Evolutionary conservation across 1,140 invertebrate genomes (phyloP), one percentile per base, ranked within the genome.

Genomic region (Philopotamus ludificatus): DNA sequence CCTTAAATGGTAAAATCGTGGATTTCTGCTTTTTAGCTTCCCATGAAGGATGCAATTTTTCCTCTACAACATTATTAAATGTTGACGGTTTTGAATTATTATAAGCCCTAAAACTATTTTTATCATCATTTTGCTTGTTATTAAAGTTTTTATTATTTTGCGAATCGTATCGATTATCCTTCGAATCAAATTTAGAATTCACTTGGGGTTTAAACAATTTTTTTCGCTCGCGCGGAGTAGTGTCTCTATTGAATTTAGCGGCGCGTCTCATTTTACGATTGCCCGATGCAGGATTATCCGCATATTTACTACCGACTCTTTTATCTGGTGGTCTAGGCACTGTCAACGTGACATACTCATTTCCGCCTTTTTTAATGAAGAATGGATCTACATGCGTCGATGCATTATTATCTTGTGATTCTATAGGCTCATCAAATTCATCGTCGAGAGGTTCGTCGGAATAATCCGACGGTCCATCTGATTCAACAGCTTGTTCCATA

Each of bases 31-130:
- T 84, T 68, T 85, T 85, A 2, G 84, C 84, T 72, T 83, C 80
- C 84, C 84, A 85, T 9, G 84, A 85, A 1, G 84, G 83, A 78
- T 85, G 84, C 62, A 84, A 71, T 73, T 80, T 81, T 67, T 82
- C 78, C 18, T 28, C 26, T 26, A 26, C 16, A 22, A 2, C 18
- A 51, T 8, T 18, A 53, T 68, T 51, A 7, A 4, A n/a, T 4
- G 28, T 2, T 62, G n/a, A n/a, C n/a, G n/a, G n/a, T n/a, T n/a
- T n/a, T n/a, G n/a, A n/a, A n/a, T n/a, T n/a, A n/a, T n/a, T n/a
- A n/a, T n/a, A n/a, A n/a, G n/a, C n/a, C n/a, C n/a, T n/a, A 23
- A 44, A 45, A 34, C 57, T 66, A 26, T 10, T 9, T 63, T 50
- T 67, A 21, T 69, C 71, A 60, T 62, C 41, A 67, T 71, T 62